phyloP scores from a whole-genome alignment of 2,888 invertebrate genomes.

The Hydraecia micacea region DNA sequence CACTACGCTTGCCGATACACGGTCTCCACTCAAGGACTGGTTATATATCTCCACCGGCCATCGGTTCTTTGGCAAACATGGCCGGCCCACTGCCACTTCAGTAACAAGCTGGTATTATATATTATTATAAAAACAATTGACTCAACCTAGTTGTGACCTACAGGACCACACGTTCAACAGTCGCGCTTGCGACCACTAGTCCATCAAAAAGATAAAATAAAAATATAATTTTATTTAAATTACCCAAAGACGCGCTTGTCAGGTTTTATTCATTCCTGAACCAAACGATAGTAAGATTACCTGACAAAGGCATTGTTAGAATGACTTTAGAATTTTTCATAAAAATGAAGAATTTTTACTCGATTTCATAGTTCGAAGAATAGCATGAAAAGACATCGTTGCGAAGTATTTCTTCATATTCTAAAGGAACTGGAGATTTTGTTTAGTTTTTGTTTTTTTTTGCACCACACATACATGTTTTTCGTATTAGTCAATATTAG shows the following conservation, averaged over 20 bases:
- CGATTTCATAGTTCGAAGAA: constrained; percentile 28
- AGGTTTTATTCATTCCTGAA: not conserved
- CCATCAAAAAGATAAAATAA: not conserved
- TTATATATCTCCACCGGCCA: no score
- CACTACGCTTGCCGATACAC: no score
- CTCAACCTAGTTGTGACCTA: not conserved
- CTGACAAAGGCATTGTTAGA: constrained; percentile 29
- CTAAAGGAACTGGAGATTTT: not conserved
- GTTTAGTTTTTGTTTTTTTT: no score
- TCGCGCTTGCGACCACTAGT: not conserved
- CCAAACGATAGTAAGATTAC: constrained; percentile 13
- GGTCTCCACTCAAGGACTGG: no score
- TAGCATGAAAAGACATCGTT: not conserved
- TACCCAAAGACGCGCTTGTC: no score
- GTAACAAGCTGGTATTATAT: no score
- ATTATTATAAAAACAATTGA: not conserved
- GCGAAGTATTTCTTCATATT: not conserved
- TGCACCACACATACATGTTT: no score
- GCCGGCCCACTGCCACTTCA: no score
- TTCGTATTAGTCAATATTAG: no score
- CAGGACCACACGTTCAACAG: no score
- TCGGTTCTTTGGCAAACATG: no score
- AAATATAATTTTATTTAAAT: not conserved
- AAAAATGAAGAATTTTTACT: constrained; percentile 18
- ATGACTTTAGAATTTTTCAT: constrained; percentile 1